Base-by-base conservation (phyloP, 2,797 vertebrate species). In the Mus minutoides region DNA sequence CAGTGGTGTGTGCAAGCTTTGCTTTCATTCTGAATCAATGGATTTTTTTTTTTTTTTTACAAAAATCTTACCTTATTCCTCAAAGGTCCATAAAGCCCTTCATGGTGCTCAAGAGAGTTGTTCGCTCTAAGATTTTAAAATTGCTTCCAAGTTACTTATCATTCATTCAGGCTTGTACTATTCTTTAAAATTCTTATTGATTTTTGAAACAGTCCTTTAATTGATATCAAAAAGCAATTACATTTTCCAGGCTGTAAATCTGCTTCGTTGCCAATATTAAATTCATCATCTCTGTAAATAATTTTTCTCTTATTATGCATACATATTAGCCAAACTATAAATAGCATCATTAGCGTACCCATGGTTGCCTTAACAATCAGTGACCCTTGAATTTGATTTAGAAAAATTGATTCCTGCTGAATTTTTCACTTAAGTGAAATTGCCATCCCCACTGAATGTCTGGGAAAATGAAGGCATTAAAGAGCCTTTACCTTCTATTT, bases 151-250 rank as follows among this genome's bases (percentile, higher is more conserved):
- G 96, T 98, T 97, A 97, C 95, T 97, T 97, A 97, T 97, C 97
- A 97, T 97, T 96, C 92, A 97, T 91, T 94, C 95, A 95, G 85
- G 90, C 91, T 97, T 91, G 92, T 0, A 3, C 88, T 95, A 97
- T 96, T 97, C 97, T 97, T 98, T 97, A 96, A 97, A 97, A 96
- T 97, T 97, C 97, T 95, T 97, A 98, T 97, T 97, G 97, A 97
- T 98, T 98, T 98, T 97, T 90, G 52, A 97, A 97, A 96, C 92
- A 97, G 96, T 96, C 90, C 96, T 98, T 97, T 98, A 98, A 97
- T 97, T 97, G 97, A 96, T 97, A 97, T 97, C 96, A 97, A 97
- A 97, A 97, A 95, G 97, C 96, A 98, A 97, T 98, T 98, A 98
- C 96, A 97, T 97, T 97, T 97, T 97, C 96, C 97, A 95, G 96